Base-by-base conservation (phyloP, 2,113 vertebrate genomes). In the Trochalopteron elliotii region DNA sequence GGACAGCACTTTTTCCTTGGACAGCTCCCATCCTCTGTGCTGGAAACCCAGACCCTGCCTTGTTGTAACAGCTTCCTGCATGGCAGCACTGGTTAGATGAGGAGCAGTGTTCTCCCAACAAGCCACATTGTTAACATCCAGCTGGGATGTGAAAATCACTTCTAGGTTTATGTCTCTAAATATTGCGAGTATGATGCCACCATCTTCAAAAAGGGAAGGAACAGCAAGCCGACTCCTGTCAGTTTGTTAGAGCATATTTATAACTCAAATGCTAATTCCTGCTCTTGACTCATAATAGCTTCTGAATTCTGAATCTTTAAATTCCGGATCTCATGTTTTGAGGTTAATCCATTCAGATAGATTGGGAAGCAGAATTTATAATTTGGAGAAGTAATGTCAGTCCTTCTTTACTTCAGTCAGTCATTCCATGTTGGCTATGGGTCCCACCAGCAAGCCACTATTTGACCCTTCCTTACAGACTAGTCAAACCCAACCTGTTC, bases 211-310 rank as follows among this genome's bases (percentile, higher is more conserved):
- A 84, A 75, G 56, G 90, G 84, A 95, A 97, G 94, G 95, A 96
- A 95, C 80, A 95, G 93, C 79, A 95, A 92, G 95, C 93, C 61
- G 39, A 78, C 96, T 83, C 87, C 93, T 69, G 42, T 95, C 96
- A 94, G 91, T 96, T 96, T 97, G 95, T 93, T 88, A 63, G 95
- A 97, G 93, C 88, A 37, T 91, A 90, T 96, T 97, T 97, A 95
- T 96, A 97, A 98, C 93, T 96, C 77, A 30, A 47, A 95, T 86
- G 94, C 96, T 98, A 95, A 95, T 97, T 97, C 96, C 93, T 95
- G 94, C 96, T 97, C 97, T 97, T 95, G 94, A 97, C 97, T 96
- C 97, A 96, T 97, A 96, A 97, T 96, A 97, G 96, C 96, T 97
- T 95, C 95, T 93, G 94, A 97, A 96, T 96, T 91, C 93, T 86